Conservation (phyloP, 2,888 invertebrate species). For the Yponomeuta plumbellus region DNA sequence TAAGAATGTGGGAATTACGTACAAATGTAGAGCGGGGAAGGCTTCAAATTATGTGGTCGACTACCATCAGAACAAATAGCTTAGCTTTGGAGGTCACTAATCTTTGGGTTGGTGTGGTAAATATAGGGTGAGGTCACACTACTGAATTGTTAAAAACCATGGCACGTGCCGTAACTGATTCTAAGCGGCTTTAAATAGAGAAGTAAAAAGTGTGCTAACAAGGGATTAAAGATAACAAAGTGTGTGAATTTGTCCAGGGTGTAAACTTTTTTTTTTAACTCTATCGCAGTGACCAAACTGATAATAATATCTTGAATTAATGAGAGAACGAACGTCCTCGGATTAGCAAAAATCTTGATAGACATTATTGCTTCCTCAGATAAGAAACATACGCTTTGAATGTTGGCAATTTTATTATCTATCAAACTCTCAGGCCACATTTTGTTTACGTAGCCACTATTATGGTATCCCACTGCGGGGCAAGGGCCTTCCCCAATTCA, state of each 20-base stretch:
- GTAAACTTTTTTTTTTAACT: not conserved
- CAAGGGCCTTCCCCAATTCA: no score
- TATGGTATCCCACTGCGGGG: no score
- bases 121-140: not conserved
- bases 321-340: no score
- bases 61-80: not conserved
- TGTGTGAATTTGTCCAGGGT: not conserved
- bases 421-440: no score
- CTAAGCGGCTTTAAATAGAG: not conserved
- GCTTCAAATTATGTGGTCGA: not conserved
- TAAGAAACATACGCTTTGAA: no score
- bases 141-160: not conserved
- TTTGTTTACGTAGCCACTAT: no score
- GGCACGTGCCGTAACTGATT: not conserved
- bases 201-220: not conserved
- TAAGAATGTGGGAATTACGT: constrained; percentile 1
- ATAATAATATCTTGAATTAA: no score
- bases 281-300: no score
- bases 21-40: not conserved
- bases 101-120: not conserved
- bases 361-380: no score
- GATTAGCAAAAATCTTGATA: no score
- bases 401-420: no score
- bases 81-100: not conserved
- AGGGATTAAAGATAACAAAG: not conserved